These are phyloP conservation scores for Sogatella furcifera DNA, from an alignment of 1,140 invertebrate genomes.

Conservation along the genomic window DNA sequence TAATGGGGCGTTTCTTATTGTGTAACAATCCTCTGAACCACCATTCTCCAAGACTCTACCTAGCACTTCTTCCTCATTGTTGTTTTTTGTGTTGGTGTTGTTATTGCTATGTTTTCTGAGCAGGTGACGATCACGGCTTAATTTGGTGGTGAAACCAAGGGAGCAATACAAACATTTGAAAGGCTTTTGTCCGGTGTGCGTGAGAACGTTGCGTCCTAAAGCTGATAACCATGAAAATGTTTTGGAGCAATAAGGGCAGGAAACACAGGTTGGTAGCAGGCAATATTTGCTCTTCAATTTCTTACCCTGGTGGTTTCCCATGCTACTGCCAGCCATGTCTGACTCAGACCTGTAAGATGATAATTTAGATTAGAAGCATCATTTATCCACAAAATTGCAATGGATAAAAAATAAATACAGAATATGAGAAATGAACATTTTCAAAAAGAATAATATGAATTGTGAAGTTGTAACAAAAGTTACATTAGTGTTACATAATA, in stretches of 20 bases:
- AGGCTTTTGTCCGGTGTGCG: conserved; percentile 92
- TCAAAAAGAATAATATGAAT: too few relatives aligned
- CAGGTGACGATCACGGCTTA: conserved; percentile 90
- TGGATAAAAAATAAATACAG: too few relatives aligned
- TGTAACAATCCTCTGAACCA: conserved; percentile 28
- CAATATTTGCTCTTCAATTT: conserved; percentile 95
- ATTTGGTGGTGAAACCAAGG: conserved; percentile 90
- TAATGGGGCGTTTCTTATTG: conserved; percentile 58
- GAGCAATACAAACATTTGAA: conserved; percentile 88
- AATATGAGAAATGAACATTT: too few relatives aligned
- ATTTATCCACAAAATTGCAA: too few relatives aligned
- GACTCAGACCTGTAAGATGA: conserved; percentile 41
- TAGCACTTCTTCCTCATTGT: not conserved
- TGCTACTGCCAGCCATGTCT: conserved; percentile 33
- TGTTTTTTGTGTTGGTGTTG: not conserved
- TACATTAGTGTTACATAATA: too few relatives aligned
- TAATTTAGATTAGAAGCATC: not conserved
- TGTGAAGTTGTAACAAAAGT: too few relatives aligned
- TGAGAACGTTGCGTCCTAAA: conserved; percentile 79
- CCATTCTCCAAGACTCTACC: too few relatives aligned
- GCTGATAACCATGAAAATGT: conserved; percentile 96
- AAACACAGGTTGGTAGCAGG: conserved; percentile 81
- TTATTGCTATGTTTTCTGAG: conserved; percentile 35
- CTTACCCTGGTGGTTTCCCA: conserved; percentile 27
- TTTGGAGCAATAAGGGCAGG: conserved; percentile 82